These are phyloP conservation scores for Lycocerus yunnanus DNA, from an alignment of 2,888 invertebrate genomes.

Conservation along the genomic window DNA sequence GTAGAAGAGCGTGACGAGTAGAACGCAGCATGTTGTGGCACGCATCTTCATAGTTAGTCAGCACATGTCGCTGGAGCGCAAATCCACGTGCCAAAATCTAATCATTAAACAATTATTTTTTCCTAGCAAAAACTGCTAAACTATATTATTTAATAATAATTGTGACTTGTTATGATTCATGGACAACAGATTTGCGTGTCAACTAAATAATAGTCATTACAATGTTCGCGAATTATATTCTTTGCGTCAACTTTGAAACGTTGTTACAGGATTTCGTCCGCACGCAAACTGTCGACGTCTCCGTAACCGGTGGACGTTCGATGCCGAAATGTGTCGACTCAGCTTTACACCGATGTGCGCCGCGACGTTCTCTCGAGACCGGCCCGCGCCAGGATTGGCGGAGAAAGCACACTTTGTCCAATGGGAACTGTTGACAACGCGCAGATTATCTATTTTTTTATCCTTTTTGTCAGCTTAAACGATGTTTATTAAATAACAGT, in stretches of 20 bases:
- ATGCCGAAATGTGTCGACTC: constrained; percentile 26
- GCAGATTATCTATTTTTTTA: constrained; percentile 45
- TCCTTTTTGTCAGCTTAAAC: constrained; percentile 25
- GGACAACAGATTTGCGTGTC: constrained; percentile 8
- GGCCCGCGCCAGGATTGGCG: constrained; percentile 44
- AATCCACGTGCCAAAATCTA: constrained; percentile 35
- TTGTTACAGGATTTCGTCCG: constrained; percentile 23
- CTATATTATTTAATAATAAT: constrained; percentile 19
- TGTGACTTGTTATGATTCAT: constrained; percentile 17
- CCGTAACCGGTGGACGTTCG: constrained; percentile 16
- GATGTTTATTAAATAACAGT: constrained; percentile 31
- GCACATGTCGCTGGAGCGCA: constrained; percentile 34
- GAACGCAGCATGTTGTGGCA: constrained; percentile 43
- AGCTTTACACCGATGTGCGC: constrained; percentile 30
- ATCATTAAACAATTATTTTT: constrained; percentile 11
- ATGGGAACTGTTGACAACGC: constrained; percentile 44
- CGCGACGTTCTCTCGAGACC: constrained; percentile 36
- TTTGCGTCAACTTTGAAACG: constrained; percentile 10
- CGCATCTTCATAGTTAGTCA: constrained; percentile 42
- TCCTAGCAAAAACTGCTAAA: constrained; percentile 6
- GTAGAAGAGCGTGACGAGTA: constrained; percentile 45
- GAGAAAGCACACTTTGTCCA: constrained; percentile 45
- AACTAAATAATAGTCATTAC: constrained; percentile 16
- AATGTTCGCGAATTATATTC: constrained; percentile 17
- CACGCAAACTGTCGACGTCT: constrained; percentile 38